A percentile compares a stretch with the other conserved stretches of the same genome.
These are phyloP conservation scores for Hemibates koningsi DNA, from an alignment of 2,113 vertebrate species.

Conservation along the genomic window DNA sequence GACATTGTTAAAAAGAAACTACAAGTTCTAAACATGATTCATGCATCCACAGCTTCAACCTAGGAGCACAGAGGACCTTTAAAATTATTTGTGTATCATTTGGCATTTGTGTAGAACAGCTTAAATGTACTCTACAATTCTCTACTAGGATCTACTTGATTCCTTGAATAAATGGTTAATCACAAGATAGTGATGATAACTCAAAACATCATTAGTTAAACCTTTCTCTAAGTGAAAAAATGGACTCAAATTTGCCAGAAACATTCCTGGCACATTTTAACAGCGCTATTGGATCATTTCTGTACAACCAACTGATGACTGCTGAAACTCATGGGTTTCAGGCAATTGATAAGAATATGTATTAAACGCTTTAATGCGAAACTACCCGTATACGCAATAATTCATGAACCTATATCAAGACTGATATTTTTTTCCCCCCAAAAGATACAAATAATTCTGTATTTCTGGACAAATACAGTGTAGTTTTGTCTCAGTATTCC, in stretches of 20 bases:
- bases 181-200: background rate
- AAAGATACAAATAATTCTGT: background rate
- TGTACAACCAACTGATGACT: background rate
- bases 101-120: background rate
- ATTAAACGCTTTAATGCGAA: background rate
- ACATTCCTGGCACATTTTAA: background rate
- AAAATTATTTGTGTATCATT: background rate
- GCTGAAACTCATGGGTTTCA: background rate
- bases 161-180: background rate
- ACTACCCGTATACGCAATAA: background rate
- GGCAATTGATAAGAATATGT: background rate
- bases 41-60: background rate
- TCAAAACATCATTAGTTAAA: background rate
- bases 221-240: background rate
- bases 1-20: background rate
- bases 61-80: background rate
- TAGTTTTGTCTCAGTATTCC: no score
- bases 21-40: background rate
- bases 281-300: background rate
- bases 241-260: background rate
- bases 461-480: background rate
- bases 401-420: background rate
- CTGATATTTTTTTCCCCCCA: rapidly evolving
- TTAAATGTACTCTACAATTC: background rate
- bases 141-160: background rate